phyloP scores from a whole-genome alignment of 2,888 invertebrate genomes.

The Agonopterix subpropinquella region DNA sequence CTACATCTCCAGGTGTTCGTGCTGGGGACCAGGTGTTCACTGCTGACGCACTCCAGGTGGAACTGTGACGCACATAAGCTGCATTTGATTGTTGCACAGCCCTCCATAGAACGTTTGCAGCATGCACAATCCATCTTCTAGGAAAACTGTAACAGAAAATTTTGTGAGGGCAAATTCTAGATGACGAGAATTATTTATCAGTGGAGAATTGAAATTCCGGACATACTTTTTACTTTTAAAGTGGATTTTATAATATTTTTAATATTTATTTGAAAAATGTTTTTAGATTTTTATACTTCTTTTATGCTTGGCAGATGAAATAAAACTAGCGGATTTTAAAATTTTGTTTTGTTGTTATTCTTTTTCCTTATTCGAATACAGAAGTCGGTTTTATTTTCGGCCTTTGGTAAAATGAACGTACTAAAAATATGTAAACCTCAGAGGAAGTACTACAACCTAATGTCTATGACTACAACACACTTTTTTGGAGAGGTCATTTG shows the following conservation, averaged over 20 bases:
- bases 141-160: background rate
- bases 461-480: too few species aligned
- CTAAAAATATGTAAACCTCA: too few species aligned
- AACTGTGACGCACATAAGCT: conserved; percentile 51
- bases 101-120: conserved; percentile 51
- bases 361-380: too few species aligned
- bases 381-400: too few species aligned
- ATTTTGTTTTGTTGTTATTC: too few species aligned
- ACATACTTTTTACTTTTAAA: background rate
- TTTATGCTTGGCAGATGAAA: conserved; percentile 26
- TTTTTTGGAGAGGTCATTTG: too few species aligned
- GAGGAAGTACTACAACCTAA: too few species aligned
- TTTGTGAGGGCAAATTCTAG: conserved; percentile 8
- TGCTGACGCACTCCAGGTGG: conserved; percentile 54
- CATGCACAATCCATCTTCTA: conserved; percentile 50
- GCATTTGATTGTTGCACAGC: conserved; percentile 56
- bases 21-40: conserved; percentile 38
- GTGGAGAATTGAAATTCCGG: too few species aligned
- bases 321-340: conserved; percentile 4
- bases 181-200: too few species aligned
- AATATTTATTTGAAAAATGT: conserved; percentile 15
- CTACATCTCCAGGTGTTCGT: conserved; percentile 53
- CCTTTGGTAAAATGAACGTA: too few species aligned
- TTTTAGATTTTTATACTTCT: conserved; percentile 32
- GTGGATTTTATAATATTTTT: background rate